Evolutionary conservation across 2,113 vertebrate genomes (phyloP).

Genomic region (Eretmochelys imbricata): DNA sequence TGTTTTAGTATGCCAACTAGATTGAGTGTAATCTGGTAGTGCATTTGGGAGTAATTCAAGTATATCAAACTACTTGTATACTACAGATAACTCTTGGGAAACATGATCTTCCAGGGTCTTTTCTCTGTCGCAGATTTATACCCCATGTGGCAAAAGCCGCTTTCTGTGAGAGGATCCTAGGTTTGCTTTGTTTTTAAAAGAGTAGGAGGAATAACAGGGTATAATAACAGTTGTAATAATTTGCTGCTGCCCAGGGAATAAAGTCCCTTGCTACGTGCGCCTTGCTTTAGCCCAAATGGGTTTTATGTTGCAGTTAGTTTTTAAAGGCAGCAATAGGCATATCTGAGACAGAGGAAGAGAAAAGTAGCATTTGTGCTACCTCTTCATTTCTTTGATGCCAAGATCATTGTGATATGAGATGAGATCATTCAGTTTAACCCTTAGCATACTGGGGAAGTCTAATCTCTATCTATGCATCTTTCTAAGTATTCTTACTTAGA

Average conservation of each 20-base stretch:
- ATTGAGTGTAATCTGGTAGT: not conserved
- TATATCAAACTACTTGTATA: not conserved
- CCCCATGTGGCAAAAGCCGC: not conserved
- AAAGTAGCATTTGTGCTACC: not conserved
- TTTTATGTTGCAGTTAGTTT: not conserved
- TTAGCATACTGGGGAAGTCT: not conserved
- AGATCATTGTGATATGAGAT: not conserved
- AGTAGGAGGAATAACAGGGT: not conserved
- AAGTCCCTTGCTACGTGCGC: slow-evolving; percentile 42
- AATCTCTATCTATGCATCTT: not conserved
- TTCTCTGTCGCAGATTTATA: slow-evolving; percentile 40
- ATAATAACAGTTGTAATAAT: slow-evolving; percentile 38
- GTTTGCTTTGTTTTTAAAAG: slow-evolving; percentile 58
- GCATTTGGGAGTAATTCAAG: not conserved
- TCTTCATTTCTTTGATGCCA: not conserved
- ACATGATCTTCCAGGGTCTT: not conserved
- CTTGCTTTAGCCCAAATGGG: slow-evolving; percentile 33
- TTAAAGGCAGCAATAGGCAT: slow-evolving; percentile 30
- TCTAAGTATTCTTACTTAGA: not conserved
- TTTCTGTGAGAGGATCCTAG: slow-evolving; percentile 36
- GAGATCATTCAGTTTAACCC: slow-evolving; percentile 29
- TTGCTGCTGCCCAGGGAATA: slow-evolving; percentile 46
- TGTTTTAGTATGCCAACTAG: not conserved
- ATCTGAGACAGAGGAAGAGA: slow-evolving; percentile 22
- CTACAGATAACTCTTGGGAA: not conserved